These are phyloP conservation scores for Allacma fusca DNA, from an alignment of 2,888 invertebrate species.

Conservation along the genomic window DNA sequence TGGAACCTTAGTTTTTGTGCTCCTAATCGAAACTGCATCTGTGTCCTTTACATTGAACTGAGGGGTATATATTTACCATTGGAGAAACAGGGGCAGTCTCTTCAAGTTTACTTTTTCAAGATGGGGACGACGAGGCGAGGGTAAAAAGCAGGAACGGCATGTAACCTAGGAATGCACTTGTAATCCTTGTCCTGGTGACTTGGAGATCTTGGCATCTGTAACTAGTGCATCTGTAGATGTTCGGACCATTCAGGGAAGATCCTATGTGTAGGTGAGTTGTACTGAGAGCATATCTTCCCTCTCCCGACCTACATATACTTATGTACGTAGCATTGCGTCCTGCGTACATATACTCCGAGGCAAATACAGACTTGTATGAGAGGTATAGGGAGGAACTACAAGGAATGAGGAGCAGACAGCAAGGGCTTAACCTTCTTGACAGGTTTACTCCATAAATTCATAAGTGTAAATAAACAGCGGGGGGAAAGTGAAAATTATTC, in stretches of 20 bases:
- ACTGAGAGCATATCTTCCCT: too few relatives aligned
- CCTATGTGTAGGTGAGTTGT: too few relatives aligned
- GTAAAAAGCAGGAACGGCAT: neutral
- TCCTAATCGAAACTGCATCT: slow-evolving; percentile 30
- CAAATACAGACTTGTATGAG: neutral
- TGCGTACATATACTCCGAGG: too few relatives aligned
- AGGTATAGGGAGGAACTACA: neutral
- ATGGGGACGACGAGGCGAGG: neutral
- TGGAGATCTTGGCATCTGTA: too few relatives aligned
- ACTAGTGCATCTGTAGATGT: too few relatives aligned
- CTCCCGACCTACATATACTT: too few relatives aligned
- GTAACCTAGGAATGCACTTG: too few relatives aligned
- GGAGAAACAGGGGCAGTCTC: slow-evolving; percentile 17
- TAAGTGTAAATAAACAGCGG: slow-evolving; percentile 42
- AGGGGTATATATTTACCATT: slow-evolving; percentile 5
- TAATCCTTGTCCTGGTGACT: too few relatives aligned
- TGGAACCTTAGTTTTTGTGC: slow-evolving; percentile 6
- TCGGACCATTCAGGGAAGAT: too few relatives aligned
- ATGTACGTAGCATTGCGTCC: too few relatives aligned
- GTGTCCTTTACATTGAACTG: neutral
- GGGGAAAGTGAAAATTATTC: slow-evolving; percentile 44
- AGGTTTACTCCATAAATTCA: slow-evolving; percentile 45
- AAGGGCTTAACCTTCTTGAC: slow-evolving; percentile 42
- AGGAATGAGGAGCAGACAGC: slow-evolving; percentile 36
- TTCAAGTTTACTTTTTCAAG: neutral